Evolutionary conservation across 2,888 invertebrate genomes (phyloP), one percentile per base, ranked within the genome.

Genomic region (Xylota segnis): DNA sequence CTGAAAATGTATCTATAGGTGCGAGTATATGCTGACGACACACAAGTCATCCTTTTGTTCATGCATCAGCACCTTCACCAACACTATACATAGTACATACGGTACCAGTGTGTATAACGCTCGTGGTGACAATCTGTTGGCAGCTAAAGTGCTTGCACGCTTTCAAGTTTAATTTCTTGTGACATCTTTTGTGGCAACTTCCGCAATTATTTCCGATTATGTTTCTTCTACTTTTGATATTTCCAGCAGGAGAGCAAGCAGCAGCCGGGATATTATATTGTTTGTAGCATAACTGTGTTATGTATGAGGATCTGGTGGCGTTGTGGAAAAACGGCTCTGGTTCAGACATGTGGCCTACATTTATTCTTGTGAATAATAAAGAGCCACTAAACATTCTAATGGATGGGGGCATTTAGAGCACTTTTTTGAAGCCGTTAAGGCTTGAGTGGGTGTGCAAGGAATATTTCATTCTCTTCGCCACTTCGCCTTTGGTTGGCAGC

Each of bases 191-290:
- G 86, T 76, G 76, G 82, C 76, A 86, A 86, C 86, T 77, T 86
- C 86, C 86, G 82, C 86, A 86, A 86, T 86, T 86, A 82, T 86
- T 82, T 86, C 86, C 86, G 86, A 82, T 86, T 86, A 82, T 82
- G 47, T 76, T 82, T 75, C 61, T 72, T 82, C 27, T 47, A 34
- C 75, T 76, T 86, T 84, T 75, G 40, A 75, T 81, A 68, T 61
- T 66, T 43, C 10, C 34, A 18, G 68, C 16, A 34, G 18, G 27
- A 37, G 37, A 37, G 9, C 37, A 10, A 45, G 23, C 32, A 56
- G 37, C 29, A 47, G 58, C 45, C 12, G 34, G 47, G 12, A 52
- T 59, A 54, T 68, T 68, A 63, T 50, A 50, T 37, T 56, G 56
- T 34, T 32, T 34, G 45, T 56, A 23, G 16, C 37, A 18, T 14